These are phyloP conservation scores for Bradysia coprophila DNA, from an alignment of 1,140 invertebrate species.

Conservation along the genomic window DNA sequence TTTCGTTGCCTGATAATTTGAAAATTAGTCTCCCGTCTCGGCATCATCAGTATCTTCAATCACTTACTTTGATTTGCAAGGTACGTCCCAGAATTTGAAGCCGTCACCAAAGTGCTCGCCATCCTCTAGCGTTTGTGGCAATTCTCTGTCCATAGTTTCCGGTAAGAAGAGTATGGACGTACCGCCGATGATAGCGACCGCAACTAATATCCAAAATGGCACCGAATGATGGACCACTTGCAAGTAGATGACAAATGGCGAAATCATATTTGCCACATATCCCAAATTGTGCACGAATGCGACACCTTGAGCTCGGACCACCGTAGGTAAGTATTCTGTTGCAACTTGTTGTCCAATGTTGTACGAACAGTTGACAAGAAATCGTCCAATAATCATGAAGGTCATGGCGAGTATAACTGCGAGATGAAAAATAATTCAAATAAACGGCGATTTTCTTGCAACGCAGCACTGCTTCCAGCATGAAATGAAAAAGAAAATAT, in stretches of 20 bases:
- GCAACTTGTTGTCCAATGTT: constrained; percentile 80
- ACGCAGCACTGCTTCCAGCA: too few species aligned
- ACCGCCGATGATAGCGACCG: constrained; percentile 50
- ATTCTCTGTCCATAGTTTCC: constrained; percentile 62
- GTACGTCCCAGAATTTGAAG: constrained; percentile 59
- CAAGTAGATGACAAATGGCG: constrained; percentile 66
- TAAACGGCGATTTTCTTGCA: too few species aligned
- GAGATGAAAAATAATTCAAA: too few species aligned
- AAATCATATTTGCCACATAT: constrained; percentile 60
- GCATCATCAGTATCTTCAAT: too few species aligned
- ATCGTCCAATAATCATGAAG: constrained; percentile 60
- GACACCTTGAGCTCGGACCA: constrained; percentile 66
- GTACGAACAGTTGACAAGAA: constrained; percentile 71
- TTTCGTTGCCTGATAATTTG: too few species aligned
- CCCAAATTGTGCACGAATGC: constrained; percentile 72
- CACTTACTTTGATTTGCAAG: constrained; percentile 47
- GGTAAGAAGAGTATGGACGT: constrained; percentile 54
- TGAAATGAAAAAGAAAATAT: too few species aligned
- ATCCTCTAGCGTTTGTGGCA: constrained; percentile 65
- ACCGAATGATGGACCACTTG: constrained; percentile 42
- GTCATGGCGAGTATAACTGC: constrained; percentile 44
- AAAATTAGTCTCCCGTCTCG: too few species aligned
- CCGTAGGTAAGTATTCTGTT: constrained; percentile 69
- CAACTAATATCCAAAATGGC: constrained; percentile 54
- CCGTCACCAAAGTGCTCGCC: constrained; percentile 67